These are phyloP conservation scores for Anguilla obscura DNA, from an alignment of 2,797 vertebrate species.

Conservation along the genomic window DNA sequence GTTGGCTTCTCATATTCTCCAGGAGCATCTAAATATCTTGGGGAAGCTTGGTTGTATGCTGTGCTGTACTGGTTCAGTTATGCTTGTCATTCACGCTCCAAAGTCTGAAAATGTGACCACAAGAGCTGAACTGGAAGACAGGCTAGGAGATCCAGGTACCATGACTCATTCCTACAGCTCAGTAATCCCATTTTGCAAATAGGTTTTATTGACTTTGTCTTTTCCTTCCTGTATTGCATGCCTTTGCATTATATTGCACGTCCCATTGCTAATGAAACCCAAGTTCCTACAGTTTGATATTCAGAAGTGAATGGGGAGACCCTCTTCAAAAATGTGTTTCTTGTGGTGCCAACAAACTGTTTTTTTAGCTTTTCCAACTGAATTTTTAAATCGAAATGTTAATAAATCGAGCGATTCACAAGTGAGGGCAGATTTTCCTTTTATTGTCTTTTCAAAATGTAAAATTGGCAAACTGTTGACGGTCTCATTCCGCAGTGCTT, in stretches of 20 bases:
- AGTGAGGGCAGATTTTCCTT: neutral
- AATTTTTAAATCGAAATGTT: neutral
- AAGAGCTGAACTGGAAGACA: constrained; percentile 86
- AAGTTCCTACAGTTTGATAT: neutral
- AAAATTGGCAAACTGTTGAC: neutral
- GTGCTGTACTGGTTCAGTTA: constrained; percentile 89
- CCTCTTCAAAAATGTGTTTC: neutral
- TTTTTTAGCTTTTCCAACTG: neutral
- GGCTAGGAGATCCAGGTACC: constrained; percentile 89
- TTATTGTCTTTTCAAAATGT: neutral
- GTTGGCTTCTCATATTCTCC: constrained; percentile 87
- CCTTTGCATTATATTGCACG: neutral
- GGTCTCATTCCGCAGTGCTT: constrained; percentile 80
- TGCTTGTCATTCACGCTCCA: constrained; percentile 91
- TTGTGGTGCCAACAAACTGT: neutral
- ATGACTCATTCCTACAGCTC: neutral
- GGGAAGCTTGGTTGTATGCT: constrained; percentile 91
- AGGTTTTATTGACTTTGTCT: neutral
- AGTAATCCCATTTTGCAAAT: neutral
- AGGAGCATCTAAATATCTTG: constrained; percentile 88
- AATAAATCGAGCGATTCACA: neutral
- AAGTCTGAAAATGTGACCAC: constrained; percentile 83
- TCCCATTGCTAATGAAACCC: neutral
- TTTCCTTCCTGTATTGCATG: neutral
- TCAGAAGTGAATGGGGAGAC: neutral